Evolutionary conservation across 2,888 invertebrate genomes (phyloP).

Genomic region (Cataglyphis livida): DNA sequence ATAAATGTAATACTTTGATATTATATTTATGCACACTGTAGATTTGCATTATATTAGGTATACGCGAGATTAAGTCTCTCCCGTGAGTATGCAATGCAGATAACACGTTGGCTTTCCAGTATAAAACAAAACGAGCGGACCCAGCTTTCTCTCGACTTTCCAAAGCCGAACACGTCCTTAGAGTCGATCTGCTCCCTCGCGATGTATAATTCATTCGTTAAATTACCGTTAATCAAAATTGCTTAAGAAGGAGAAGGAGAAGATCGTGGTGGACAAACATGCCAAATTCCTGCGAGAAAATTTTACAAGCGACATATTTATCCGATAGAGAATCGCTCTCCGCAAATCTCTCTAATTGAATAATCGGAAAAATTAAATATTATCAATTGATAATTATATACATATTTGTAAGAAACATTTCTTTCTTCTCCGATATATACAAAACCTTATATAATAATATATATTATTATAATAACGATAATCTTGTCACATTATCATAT

Average conservation of each 20-base stretch:
- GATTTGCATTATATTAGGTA: background rate
- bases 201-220: constrained; percentile 33
- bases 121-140: constrained; percentile 51
- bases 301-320: background rate
- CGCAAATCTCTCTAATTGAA: background rate
- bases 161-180: constrained; percentile 65
- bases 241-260: background rate
- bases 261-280: background rate
- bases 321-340: background rate
- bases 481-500: background rate
- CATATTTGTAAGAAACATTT: background rate
- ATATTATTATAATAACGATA: constrained; percentile 8
- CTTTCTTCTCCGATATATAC: background rate
- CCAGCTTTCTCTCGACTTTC: constrained; percentile 73
- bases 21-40: background rate
- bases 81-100: constrained; percentile 38
- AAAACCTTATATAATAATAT: too few relatives aligned
- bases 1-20: background rate
- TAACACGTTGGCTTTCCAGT: constrained; percentile 49
- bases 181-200: constrained; percentile 16
- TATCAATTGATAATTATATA: background rate
- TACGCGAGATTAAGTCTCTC: background rate
- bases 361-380: background rate
- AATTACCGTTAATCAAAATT: constrained; percentile 27
- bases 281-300: background rate